phyloP scores from a whole-genome alignment of 2,113 vertebrate species.

The Corvus cornix region DNA sequence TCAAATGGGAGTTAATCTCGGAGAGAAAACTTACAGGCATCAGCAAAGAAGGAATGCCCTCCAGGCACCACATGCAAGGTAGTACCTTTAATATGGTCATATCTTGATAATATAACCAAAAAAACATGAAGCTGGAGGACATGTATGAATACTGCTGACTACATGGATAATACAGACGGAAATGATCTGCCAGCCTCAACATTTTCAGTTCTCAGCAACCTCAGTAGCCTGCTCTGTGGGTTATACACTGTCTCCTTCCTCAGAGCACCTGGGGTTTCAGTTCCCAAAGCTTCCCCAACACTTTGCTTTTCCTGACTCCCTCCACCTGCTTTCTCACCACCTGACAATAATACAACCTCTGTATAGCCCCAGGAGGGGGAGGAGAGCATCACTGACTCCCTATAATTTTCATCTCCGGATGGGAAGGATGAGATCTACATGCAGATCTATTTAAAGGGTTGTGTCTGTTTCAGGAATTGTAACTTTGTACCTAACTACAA shows the following conservation, averaged over 20 bases:
- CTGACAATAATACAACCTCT: background rate
- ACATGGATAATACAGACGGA: background rate
- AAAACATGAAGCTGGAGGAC: background rate
- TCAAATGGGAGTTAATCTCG: background rate
- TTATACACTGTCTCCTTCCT: background rate
- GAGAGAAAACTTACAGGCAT: background rate
- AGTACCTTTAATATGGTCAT: background rate
- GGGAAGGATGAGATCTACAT: constrained; percentile 41
- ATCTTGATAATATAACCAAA: background rate
- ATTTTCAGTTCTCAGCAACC: background rate
- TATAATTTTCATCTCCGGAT: constrained; percentile 43
- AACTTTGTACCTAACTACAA: constrained; percentile 45
- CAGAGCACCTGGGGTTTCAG: background rate
- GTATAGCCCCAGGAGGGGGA: constrained; percentile 1
- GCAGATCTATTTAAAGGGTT: constrained; percentile 42
- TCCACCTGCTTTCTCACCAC: background rate
- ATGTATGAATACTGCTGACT: background rate
- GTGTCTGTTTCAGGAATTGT: constrained; percentile 16
- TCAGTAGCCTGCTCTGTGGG: background rate
- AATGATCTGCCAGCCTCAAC: background rate
- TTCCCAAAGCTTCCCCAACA: background rate
- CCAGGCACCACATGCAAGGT: background rate
- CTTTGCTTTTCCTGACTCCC: background rate
- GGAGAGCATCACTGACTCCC: constrained; percentile 28
- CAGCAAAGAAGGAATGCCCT: background rate